Evolutionary conservation across 2,888 invertebrate genomes (phyloP).

Genomic region (Volucella inflata): DNA sequence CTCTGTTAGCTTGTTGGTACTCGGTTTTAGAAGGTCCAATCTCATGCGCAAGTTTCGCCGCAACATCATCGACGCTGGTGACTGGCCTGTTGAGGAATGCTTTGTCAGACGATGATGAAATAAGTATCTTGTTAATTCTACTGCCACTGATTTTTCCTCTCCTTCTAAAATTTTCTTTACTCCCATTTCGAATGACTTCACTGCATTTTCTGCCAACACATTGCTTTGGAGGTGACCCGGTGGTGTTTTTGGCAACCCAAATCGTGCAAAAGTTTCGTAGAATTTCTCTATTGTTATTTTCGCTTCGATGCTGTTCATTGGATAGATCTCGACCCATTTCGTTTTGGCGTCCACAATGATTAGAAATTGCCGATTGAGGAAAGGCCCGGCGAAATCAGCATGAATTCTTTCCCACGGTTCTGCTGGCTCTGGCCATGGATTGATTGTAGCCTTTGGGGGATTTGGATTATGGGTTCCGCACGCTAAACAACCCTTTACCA

Average conservation of each 20-base stretch:
- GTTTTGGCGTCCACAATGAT: too few species aligned
- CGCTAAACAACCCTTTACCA: not conserved
- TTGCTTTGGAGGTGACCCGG: constrained; percentile 31
- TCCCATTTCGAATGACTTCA: too few species aligned
- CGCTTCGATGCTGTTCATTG: constrained; percentile 1
- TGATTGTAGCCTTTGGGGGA: not conserved
- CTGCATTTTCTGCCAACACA: constrained; percentile 17
- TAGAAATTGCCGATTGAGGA: too few species aligned
- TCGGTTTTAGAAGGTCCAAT: not conserved
- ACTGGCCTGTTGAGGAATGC: not conserved
- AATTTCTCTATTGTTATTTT: not conserved
- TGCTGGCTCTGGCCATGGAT: not conserved
- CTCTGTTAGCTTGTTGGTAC: not conserved
- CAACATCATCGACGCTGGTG: constrained; percentile 4
- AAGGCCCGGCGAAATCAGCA: too few species aligned
- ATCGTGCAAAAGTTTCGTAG: constrained; percentile 16
- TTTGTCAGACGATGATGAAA: constrained; percentile 17
- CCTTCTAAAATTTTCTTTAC: not conserved
- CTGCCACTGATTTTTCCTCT: constrained; percentile 5
- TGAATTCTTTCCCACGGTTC: too few species aligned
- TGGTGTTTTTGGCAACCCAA: constrained; percentile 32
- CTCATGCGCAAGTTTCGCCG: too few species aligned
- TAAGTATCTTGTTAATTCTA: constrained; percentile 9
- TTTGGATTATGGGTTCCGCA: too few species aligned
- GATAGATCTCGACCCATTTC: constrained; percentile 13